These are phyloP conservation scores for Eutolmus rufibarbis DNA, from an alignment of 2,888 invertebrate species.

Conservation along the genomic window DNA sequence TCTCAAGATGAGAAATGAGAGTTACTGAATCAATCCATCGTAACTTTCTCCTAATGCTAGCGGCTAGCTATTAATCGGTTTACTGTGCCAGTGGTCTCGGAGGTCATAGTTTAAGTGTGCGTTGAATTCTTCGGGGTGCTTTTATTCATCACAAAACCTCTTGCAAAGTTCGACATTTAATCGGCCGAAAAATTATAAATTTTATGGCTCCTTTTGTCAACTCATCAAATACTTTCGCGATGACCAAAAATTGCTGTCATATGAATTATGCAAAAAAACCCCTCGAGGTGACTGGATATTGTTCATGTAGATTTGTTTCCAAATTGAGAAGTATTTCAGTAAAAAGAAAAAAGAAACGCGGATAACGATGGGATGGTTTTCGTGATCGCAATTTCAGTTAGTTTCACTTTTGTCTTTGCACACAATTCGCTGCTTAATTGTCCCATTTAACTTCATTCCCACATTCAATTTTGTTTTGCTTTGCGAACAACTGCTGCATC, in stretches of 20 bases:
- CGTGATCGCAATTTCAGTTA: background rate
- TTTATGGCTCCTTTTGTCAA: background rate
- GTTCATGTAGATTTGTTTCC: background rate
- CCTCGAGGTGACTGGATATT: background rate
- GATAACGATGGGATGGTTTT: background rate
- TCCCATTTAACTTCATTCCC: conserved; percentile 2
- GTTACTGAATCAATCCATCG: background rate
- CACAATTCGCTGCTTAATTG: background rate
- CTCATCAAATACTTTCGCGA: background rate
- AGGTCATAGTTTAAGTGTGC: background rate
- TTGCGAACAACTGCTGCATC: background rate
- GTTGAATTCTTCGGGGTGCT: background rate
- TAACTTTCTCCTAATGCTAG: background rate
- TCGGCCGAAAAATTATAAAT: background rate
- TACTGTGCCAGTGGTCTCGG: background rate
- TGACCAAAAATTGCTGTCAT: background rate
- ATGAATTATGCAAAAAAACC: conserved; percentile 4
- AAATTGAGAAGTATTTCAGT: background rate
- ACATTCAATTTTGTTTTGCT: background rate
- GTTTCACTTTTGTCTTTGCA: conserved; percentile 17
- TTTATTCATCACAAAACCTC: background rate
- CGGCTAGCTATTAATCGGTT: background rate
- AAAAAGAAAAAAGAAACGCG: background rate
- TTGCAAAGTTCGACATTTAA: background rate
- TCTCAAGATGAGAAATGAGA: background rate